Base-by-base conservation (phyloP, 2,888 invertebrate species). In the Timema cristinae region DNA sequence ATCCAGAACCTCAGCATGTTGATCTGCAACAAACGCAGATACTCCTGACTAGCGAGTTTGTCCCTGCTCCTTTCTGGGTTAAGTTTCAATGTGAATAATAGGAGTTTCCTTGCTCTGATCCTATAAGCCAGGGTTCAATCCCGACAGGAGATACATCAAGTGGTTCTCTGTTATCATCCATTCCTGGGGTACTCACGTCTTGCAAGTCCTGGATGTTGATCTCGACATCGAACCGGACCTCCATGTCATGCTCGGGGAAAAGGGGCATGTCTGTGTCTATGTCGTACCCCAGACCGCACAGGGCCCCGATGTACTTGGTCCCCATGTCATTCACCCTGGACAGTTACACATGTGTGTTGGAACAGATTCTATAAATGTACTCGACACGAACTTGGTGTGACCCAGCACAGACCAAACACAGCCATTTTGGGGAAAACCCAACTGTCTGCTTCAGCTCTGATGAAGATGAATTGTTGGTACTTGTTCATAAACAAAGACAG, bases 161-260 rank as follows among this genome's bases (percentile, higher is more conserved):
- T 63, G n/a, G 10, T n/a, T 63, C 32, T 63, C 15, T 63, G 11
- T 47, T 47, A 69, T 50, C 63, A 68, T 70, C 32, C 1, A 32
- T 1, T 32, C 4, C 4, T 32, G 32, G 32, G 32, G 73, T 71
- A 80, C 83, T 81, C 77, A 91, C 91, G 78, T 82, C 80, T 68
- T 87, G 84, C 50, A 93, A 83, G 78, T 92, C 92, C 2, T 88
- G 85, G 5, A 88, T 84, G 69, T 83, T 81, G 68, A 95, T 85
- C 71, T 90, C 88, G 0, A 89, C 89, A 81, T 97, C 95, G 79
- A 97, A 89, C 70, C 86, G 82, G 9, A 96, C 81, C 69, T 92
- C 89, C 78, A 97, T 86, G 81, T 98, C 97, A 81, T 96, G 95
- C 76, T 94, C 92, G 9, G 90, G 90, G 81, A 90, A 91, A 70